These are phyloP conservation scores for Myiothlypis chrysogaster DNA, from an alignment of 2,797 vertebrate genomes.

Conservation along the genomic window DNA sequence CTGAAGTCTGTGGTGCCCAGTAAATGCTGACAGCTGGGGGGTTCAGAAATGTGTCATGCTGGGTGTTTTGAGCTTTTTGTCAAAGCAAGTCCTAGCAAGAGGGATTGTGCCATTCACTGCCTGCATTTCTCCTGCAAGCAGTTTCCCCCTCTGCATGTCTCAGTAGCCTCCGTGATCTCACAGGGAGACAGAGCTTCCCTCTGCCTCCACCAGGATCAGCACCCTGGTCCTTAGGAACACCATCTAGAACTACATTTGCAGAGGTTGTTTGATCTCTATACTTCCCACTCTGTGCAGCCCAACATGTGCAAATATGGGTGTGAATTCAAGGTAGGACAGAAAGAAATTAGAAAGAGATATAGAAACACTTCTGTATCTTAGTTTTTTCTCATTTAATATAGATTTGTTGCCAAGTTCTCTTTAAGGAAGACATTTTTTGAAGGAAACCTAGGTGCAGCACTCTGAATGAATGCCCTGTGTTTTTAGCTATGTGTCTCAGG, in stretches of 20 bases:
- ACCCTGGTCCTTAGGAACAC: neutral
- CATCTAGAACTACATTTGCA: neutral
- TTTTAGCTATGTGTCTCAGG: neutral
- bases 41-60: neutral
- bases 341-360: neutral
- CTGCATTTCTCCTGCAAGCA: neutral
- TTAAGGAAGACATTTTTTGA: neutral
- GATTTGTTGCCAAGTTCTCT: neutral
- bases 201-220: neutral
- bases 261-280: neutral
- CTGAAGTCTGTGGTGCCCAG: neutral
- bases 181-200: neutral
- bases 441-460: neutral
- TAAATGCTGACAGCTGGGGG: neutral
- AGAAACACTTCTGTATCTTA: neutral
- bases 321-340: neutral
- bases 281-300: neutral
- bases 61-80: neutral
- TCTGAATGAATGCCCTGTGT: neutral
- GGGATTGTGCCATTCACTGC: fast-evolving
- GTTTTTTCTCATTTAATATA: neutral
- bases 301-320: neutral
- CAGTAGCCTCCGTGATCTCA: neutral
- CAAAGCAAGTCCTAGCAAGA: neutral
- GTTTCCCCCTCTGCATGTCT: fast-evolving